These are phyloP conservation scores for Panthera uncia DNA, from an alignment of 2,113 vertebrate species.

Conservation along the genomic window DNA sequence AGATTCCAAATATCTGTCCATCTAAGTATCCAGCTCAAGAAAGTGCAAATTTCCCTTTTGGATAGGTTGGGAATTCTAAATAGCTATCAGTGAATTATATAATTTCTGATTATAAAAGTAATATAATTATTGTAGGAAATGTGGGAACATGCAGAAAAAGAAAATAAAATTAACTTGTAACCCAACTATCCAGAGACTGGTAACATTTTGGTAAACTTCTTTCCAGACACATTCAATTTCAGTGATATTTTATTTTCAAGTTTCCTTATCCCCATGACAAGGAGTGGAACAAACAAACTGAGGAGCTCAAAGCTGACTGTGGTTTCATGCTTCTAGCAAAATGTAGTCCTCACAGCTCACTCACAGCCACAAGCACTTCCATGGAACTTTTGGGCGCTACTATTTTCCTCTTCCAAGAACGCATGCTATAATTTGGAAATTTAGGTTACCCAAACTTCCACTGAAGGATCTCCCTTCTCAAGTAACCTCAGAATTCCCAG, in stretches of 20 bases:
- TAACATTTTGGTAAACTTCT: slow-evolving; percentile 58
- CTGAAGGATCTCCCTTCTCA: slow-evolving; percentile 51
- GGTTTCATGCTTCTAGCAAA: slow-evolving; percentile 68
- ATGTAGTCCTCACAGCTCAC: slow-evolving; percentile 53
- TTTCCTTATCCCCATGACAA: slow-evolving; percentile 68
- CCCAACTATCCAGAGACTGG: not conserved
- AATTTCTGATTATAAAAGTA: slow-evolving; percentile 50
- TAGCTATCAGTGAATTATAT: not conserved
- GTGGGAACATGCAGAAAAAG: slow-evolving; percentile 27
- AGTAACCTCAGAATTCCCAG: slow-evolving; percentile 63
- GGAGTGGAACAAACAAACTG: slow-evolving; percentile 66
- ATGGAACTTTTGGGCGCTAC: slow-evolving; percentile 70
- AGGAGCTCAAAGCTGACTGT: slow-evolving; percentile 58
- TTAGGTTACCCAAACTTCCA: slow-evolving; percentile 66
- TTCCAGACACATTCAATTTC: slow-evolving; percentile 68
- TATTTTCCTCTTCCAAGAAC: slow-evolving; percentile 74
- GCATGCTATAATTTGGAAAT: slow-evolving; percentile 67
- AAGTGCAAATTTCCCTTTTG: not conserved
- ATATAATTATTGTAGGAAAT: slow-evolving; percentile 52
- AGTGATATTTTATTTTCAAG: slow-evolving; percentile 67
- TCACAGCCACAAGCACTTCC: slow-evolving; percentile 65
- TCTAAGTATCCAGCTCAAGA: not conserved
- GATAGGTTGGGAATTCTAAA: not conserved
- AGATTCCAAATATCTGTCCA: not conserved
- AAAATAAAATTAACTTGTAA: slow-evolving; percentile 59